Conservation (phyloP, 2,888 invertebrate species). For the Rugalucina vietnamica region DNA sequence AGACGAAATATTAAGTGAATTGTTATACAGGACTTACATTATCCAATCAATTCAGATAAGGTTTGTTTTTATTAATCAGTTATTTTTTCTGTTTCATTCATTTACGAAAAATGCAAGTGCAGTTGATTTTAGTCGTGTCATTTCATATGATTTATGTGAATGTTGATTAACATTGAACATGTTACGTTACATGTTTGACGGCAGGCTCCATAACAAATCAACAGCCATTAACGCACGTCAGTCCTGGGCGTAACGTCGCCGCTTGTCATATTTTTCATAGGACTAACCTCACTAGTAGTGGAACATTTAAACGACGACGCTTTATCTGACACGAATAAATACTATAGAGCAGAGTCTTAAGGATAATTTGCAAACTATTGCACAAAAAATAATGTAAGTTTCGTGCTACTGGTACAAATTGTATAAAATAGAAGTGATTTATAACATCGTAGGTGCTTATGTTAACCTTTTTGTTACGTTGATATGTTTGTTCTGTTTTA, state of each 20-base stretch:
- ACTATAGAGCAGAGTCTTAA: too few species aligned
- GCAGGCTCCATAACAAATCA: background rate
- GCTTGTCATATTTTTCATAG: background rate
- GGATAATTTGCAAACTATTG: too few species aligned
- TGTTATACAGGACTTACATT: background rate
- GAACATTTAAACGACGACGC: background rate
- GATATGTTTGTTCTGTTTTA: background rate
- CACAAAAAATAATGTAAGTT: background rate
- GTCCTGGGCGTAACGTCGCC: background rate
- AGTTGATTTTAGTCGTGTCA: too few species aligned
- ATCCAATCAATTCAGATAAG: too few species aligned
- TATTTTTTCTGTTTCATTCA: background rate
- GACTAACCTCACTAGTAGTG: background rate
- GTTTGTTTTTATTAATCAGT: too few species aligned
- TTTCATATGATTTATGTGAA: background rate
- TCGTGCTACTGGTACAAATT: background rate
- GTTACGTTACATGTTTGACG: background rate
- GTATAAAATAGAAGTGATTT: background rate
- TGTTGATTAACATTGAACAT: background rate
- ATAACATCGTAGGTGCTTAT: too few species aligned
- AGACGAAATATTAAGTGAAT: background rate
- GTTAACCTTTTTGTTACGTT: too few species aligned
- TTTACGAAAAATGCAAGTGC: background rate
- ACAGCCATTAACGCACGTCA: constrained; percentile 1
- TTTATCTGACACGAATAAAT: too few species aligned